Base-by-base conservation (phyloP, 2,888 invertebrate genomes). In the Meiosimyza platycephala region DNA sequence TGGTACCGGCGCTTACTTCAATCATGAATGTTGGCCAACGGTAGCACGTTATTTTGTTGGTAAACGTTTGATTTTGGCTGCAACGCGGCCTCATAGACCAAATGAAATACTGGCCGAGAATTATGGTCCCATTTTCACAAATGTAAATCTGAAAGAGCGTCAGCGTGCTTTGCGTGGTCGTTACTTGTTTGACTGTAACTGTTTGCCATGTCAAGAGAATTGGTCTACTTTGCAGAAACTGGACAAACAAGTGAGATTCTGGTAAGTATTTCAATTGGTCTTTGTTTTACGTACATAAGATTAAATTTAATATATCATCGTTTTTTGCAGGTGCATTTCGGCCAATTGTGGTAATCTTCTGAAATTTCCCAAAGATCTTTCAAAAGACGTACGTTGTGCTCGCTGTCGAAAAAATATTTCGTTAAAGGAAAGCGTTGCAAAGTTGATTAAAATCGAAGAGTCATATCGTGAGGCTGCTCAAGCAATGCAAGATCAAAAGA, bases 21-120 rank as follows among this genome's bases (percentile, higher is more conserved):
- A 95, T 86, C 95, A 95, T 81, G 93, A 94, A 79, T 95, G 95
- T 84, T 92, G 93, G 85, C 94, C 94, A 0, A 91, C 92, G 11
- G 92, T 94, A 0, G 91, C 92, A 78, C 93, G 95, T 81, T 93
- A 93, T 85, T 95, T 94, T 81, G 89, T 91, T 51, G 94, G 94
- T 0, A 91, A 91, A 72, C 90, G 90, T 72, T 91, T 96, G 66
- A 90, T 95, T 1, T 88, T 95, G 1, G 89, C 91, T 11, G 91
- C 94, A 0, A 89, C 90, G 0, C 90, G 93, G 6, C 92, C 93
- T 0, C 85, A 95, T 67, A 82, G 88, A 6, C 85, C 90, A 0
- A 93, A 93, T 0, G 92, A 93, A 57, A 82, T 90, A n/a, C 90
- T 95, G 0, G 91, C 93, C 0, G 95, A 95, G 81, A 95, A 95